These are phyloP conservation scores for Speoplatyrhinus poulsoni DNA, from an alignment of 2,113 vertebrate genomes.

Conservation along the genomic window DNA sequence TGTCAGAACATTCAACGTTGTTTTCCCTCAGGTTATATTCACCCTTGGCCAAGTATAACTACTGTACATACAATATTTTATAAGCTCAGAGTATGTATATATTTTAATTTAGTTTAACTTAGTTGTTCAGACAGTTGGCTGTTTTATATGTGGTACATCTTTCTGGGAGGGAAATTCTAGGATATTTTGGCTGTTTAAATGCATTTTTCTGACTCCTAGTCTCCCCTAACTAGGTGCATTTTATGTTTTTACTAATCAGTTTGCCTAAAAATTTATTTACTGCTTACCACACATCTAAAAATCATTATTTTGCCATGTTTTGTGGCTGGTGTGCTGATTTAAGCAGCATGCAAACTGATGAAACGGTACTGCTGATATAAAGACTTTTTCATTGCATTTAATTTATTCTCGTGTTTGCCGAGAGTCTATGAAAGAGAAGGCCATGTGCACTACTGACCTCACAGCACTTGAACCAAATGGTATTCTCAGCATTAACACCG, in stretches of 20 bases:
- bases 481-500: slow-evolving; percentile 34
- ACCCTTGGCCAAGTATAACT: slow-evolving; percentile 42
- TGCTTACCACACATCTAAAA: slow-evolving; percentile 44
- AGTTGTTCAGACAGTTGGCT: slow-evolving; percentile 32
- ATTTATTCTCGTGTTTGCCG: slow-evolving; percentile 25
- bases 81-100: slow-evolving; percentile 43
- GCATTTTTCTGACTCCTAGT: slow-evolving; percentile 10
- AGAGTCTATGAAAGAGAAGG: slow-evolving; percentile 44
- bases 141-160: slow-evolving; percentile 30
- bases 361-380: slow-evolving; percentile 62
- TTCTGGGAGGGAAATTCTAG: slow-evolving; percentile 19
- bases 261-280: neutral
- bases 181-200: slow-evolving; percentile 12
- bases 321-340: slow-evolving; percentile 49
- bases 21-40: slow-evolving; percentile 36
- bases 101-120: slow-evolving; percentile 17
- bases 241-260: too few species aligned
- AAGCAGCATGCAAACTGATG: slow-evolving; percentile 23
- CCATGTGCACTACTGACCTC: slow-evolving; percentile 64
- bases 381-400: slow-evolving; percentile 34
- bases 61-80: slow-evolving; percentile 56
- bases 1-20: slow-evolving; percentile 35
- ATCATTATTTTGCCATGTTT: slow-evolving; percentile 33
- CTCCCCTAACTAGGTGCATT: too few species aligned
- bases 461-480: slow-evolving; percentile 52